Conservation (phyloP, 2,113 vertebrate species). For the Tylochromis polylepis region DNA sequence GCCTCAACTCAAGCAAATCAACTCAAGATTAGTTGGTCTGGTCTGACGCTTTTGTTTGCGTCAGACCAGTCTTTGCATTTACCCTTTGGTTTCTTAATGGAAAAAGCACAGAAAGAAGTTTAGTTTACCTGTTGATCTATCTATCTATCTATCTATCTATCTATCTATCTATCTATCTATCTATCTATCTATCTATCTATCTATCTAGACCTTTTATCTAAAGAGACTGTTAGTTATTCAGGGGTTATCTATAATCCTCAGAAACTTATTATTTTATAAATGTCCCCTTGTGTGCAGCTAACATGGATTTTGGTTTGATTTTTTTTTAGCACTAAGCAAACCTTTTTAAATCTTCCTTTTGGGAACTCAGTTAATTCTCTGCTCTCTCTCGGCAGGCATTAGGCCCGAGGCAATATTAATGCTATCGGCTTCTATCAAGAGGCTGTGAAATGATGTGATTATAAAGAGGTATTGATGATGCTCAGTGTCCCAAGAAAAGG, state of each 20-base stretch:
- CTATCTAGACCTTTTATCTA: not conserved
- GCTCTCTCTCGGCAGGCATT: not conserved
- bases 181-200: not conserved
- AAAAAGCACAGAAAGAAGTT: not conserved
- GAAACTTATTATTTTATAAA: not conserved
- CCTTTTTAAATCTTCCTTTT: not conserved
- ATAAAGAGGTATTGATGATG: not conserved
- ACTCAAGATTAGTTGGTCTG: too few species aligned
- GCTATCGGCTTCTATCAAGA: not conserved
- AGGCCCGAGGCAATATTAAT: not conserved
- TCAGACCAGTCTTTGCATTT: not conserved
- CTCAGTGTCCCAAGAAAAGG: not conserved
- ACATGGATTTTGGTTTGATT: not conserved
- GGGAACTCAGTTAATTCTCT: not conserved
- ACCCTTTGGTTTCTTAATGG: not conserved
- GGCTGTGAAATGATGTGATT: not conserved
- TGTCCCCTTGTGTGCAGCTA: not conserved
- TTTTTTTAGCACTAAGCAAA: not conserved
- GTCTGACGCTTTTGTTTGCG: not conserved
- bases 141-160: not conserved
- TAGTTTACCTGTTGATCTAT: not conserved
- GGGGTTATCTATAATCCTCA: not conserved
- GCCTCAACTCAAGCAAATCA: too few species aligned
- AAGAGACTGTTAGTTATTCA: not conserved
- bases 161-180: not conserved